These are phyloP conservation scores for Calameuta pallipes DNA, from an alignment of 2,888 invertebrate species.

Conservation along the genomic window DNA sequence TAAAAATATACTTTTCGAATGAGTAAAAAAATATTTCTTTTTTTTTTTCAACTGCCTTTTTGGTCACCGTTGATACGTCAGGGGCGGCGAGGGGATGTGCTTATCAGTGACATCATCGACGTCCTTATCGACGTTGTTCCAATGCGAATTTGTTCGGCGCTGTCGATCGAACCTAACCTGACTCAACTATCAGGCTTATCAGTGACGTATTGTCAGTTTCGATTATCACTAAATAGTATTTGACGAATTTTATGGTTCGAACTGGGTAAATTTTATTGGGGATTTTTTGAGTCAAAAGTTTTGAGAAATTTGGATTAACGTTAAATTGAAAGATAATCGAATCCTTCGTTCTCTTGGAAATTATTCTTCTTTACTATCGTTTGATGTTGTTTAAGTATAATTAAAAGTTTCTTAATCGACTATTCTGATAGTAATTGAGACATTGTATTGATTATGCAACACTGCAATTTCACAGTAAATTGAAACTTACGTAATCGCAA, in stretches of 20 bases:
- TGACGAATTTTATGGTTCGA: no score
- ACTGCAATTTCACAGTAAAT: not conserved
- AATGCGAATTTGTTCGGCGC: not conserved
- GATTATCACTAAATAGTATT: not conserved
- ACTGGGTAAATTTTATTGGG: not conserved
- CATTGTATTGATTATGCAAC: not conserved
- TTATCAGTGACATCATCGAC: not conserved
- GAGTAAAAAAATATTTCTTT: accelerated
- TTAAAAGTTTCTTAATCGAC: not conserved
- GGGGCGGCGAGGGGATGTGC: no score
- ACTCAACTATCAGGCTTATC: not conserved
- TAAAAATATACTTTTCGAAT: slow-evolving; percentile 14
- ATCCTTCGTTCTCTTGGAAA: no score
- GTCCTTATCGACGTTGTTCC: not conserved
- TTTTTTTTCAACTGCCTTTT: not conserved
- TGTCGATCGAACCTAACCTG: not conserved
- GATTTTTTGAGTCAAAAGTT: not conserved
- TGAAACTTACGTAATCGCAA: not conserved
- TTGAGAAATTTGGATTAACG: not conserved
- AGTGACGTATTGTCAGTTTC: not conserved
- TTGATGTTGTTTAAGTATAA: not conserved
- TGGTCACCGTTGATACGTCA: not conserved
- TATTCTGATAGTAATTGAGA: not conserved
- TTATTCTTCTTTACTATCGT: no score
- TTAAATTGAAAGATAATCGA: no score